Base-by-base conservation (phyloP, 1,140 invertebrate species). In the Sycophaga agraensis region DNA sequence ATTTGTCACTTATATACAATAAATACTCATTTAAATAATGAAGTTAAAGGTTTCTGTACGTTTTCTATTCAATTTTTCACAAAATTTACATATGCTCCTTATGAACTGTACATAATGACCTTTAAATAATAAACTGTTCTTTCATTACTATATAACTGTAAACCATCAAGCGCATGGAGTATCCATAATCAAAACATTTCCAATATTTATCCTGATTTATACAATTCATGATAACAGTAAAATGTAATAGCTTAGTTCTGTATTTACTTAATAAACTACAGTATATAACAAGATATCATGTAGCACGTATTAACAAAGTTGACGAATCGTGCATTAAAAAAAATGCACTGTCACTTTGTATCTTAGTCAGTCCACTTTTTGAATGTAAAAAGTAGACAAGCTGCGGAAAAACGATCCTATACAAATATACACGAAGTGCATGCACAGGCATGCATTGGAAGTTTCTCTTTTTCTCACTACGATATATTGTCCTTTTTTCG, bases 1-100 rank as follows among this genome's bases (percentile, higher is more conserved):
- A 42, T 56, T 49, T 12, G 2, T 51, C 39, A 7, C 7, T 62
- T 62, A 62, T 62, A 35, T 62, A 62, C 59, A 62, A 62, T 62
- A 62, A 62, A 62, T 62, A 62, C 31, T 56, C 45, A 22, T 42
- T 61, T 49, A 55, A 54, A 54, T 48, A 34, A 56, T n/a, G 11
- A 45, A 35, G n/a, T 1, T 1, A 45, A 45, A 35, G 28, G 12
- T 16, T 26, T 40, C 43, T 43, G 39, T 55, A 55, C 53, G 40
- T 31, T 43, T 31, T 43, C 3, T 2, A 55, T 43, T 21, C 16
- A 17, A 28, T 43, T 28, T n/a, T n/a, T 55, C 16, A 40, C 35
- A 54, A 54, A 34, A 51, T 12, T 16, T 28, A 40, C 28, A 53
- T 59, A 53, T 53, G 16, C 28, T 55, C 7, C 53, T 45, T 45